These are phyloP conservation scores for Luidia sarsii DNA, from an alignment of 53 echinoderm and acorn worm species.

Conservation along the genomic window DNA sequence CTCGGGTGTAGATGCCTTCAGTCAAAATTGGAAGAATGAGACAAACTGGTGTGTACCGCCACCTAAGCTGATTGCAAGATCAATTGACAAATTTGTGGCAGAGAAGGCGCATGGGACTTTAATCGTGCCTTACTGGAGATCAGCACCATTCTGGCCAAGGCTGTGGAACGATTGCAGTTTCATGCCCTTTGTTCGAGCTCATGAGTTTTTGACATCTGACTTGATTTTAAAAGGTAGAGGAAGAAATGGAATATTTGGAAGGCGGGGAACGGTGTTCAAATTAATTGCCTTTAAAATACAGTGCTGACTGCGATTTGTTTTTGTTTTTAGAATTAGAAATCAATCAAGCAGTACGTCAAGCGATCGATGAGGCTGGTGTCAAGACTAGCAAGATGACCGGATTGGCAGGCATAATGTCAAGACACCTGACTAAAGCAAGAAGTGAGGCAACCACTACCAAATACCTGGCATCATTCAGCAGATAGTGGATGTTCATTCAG, in stretches of 20 bases:
- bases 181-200: neutral
- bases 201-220: neutral
- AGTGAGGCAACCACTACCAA: constrained; percentile 24
- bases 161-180: neutral
- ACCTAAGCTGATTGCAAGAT: neutral
- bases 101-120: neutral
- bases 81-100: neutral
- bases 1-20: neutral
- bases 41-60: neutral
- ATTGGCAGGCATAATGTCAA: constrained; percentile 18
- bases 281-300: neutral
- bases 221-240: neutral
- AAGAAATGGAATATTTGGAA: neutral
- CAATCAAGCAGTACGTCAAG: neutral
- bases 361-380: neutral
- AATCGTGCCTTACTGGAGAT: neutral
- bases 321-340: neutral
- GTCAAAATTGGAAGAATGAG: neutral
- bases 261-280: neutral
- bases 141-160: constrained; percentile 1
- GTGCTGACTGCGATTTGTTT: too few relatives aligned
- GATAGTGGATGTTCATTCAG: neutral
- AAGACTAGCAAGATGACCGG: neutral
- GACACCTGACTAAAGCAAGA: neutral
- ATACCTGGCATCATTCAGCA: neutral